Conservation (phyloP, 2,888 invertebrate species). For the Stenodera caucasica region DNA sequence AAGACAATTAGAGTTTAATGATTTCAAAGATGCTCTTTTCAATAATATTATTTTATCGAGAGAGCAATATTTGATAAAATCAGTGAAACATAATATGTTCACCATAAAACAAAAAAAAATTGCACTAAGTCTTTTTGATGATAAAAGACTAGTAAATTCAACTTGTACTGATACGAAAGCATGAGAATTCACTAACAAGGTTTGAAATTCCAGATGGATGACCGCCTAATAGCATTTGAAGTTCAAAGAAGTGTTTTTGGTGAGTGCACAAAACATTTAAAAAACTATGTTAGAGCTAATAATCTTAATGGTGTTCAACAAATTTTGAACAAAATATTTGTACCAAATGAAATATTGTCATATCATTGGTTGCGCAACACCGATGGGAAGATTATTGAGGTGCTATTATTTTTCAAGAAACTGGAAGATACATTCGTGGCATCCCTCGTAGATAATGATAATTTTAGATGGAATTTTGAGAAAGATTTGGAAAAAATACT, state of each 20-base stretch:
- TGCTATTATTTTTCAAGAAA: too few species aligned
- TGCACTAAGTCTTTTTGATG: conserved; percentile 12
- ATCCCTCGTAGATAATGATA: background rate
- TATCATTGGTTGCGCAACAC: too few species aligned
- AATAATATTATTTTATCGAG: background rate
- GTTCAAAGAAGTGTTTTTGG: background rate
- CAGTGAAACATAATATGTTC: conserved; percentile 11
- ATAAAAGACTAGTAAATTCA: conserved; percentile 12
- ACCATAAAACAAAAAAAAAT: conserved; percentile 16
- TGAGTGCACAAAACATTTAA: too few species aligned
- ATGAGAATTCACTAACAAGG: conserved; percentile 1
- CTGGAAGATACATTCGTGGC: too few species aligned
- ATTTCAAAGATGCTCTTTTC: conserved; percentile 12
- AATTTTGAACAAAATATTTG: too few species aligned
- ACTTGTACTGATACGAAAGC: conserved; percentile 1
- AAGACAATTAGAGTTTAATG: conserved; percentile 10
- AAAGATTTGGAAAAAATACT: too few species aligned
- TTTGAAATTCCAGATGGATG: background rate
- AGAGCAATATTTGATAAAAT: conserved; percentile 7
- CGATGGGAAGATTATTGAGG: too few species aligned
- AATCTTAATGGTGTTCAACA: too few species aligned
- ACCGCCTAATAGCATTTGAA: background rate
- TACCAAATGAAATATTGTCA: too few species aligned
- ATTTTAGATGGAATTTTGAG: too few species aligned
- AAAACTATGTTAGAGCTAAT: too few species aligned